A percentile compares a stretch with the other conserved stretches of the same genome.
Evolutionary conservation across 2,888 invertebrate genomes (phyloP).

Genomic region (Eilema griseolum): DNA sequence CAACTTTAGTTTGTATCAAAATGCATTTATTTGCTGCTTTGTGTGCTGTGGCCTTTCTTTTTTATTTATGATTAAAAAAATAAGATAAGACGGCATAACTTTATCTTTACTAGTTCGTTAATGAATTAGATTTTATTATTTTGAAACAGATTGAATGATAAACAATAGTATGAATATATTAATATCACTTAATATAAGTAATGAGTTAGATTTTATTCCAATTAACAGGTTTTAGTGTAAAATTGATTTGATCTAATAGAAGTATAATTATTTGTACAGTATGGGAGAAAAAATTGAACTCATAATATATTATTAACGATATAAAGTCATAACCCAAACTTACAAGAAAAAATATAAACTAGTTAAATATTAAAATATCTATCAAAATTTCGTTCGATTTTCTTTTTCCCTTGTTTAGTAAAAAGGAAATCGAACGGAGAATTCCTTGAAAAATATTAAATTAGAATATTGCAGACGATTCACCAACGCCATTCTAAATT

Average conservation of each 20-base stretch:
- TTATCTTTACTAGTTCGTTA: background rate
- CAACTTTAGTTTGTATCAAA: too few relatives aligned
- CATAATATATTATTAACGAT: background rate
- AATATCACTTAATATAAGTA: slow-evolving; percentile 14
- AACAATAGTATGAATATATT: slow-evolving; percentile 19
- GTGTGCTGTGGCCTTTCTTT: too few relatives aligned
- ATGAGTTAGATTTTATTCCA: slow-evolving; percentile 5
- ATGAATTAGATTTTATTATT: slow-evolving; percentile 3
- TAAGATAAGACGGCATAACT: background rate
- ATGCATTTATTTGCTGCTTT: too few relatives aligned
- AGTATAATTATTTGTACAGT: background rate
- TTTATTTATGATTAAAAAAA: too few relatives aligned
- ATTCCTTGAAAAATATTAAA: background rate
- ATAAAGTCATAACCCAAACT: background rate
- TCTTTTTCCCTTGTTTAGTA: background rate
- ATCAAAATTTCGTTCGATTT: background rate
- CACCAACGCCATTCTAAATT: background rate
- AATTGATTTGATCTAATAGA: background rate
- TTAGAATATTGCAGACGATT: background rate
- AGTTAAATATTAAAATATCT: background rate
- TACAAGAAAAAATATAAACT: background rate
- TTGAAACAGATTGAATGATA: slow-evolving; percentile 24
- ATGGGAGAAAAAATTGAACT: background rate
- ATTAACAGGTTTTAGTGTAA: background rate
- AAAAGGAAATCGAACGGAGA: background rate